Percentiles rank a stretch among this genome's conserved stretches.
phyloP scores from a whole-genome alignment of 2,888 invertebrate species.

The Aporophyla lueneburgensis region DNA sequence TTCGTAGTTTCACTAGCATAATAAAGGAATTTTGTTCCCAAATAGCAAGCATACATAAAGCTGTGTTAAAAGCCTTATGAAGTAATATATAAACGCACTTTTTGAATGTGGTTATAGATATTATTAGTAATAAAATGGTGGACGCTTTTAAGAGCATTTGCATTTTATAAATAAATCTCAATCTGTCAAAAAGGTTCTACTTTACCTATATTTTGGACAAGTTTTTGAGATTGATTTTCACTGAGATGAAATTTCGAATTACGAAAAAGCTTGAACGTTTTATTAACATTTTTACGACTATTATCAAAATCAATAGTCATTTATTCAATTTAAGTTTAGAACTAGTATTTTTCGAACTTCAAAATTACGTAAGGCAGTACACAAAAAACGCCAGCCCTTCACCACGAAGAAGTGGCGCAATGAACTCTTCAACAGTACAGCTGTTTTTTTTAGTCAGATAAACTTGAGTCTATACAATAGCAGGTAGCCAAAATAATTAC shows the following conservation, averaged over 20 bases:
- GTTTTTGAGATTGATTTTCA: too few relatives aligned
- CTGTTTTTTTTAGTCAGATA: too few relatives aligned
- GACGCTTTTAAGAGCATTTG: not conserved
- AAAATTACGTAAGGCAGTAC: too few relatives aligned
- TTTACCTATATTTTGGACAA: not conserved
- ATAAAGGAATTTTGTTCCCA: not conserved
- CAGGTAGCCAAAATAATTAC: too few relatives aligned
- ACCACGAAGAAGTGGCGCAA: too few relatives aligned
- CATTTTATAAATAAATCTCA: not conserved
- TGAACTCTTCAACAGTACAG: too few relatives aligned
- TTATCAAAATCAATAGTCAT: too few relatives aligned
- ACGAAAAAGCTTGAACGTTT: not conserved
- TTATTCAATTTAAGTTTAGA: too few relatives aligned
- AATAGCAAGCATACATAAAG: not conserved
- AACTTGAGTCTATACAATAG: too few relatives aligned
- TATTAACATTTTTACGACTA: not conserved
- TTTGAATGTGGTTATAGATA: not conserved
- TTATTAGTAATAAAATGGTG: not conserved
- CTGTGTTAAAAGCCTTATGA: not conserved
- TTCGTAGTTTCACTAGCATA: not conserved
- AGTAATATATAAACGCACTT: not conserved
- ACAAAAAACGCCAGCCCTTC: too few relatives aligned
- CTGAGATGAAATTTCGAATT: not conserved
- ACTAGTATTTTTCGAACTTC: too few relatives aligned
- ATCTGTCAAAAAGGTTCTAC: not conserved